Base-by-base conservation (phyloP, 2,888 invertebrate genomes). In the Mechanitis messenoides region DNA sequence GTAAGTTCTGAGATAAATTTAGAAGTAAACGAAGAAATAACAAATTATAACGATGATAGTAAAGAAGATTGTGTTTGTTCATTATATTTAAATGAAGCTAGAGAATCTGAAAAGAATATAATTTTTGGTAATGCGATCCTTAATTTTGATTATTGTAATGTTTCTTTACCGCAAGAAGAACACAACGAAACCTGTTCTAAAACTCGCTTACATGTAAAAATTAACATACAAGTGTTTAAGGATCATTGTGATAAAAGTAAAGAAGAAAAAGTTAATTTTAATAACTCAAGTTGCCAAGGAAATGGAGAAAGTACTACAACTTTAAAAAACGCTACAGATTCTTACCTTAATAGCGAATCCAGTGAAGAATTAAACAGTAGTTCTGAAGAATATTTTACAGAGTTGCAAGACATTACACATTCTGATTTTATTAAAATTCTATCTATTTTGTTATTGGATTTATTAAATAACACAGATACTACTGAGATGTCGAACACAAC, bases 381-480 rank as follows among this genome's bases (percentile, higher is more conserved):
- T 50, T 50, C 50, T 7, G 50, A 31, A 31, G 50, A 50, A 50
- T 7, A 31, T 50, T 50, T 7, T 31, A 31, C 31, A 50, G 31
- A 50, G 7, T 6, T 11, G 50, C 31, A 50, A 50, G 31, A 50
- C 31, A 1, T 50, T 20, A 61, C 63, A 35, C 56, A 59, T n/a
- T 54, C 57, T 53, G 47, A 65, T 55, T 58, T 65, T 47, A 46
- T 57, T 42, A 61, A 61, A 42, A 55, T 56, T 0, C 46, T 62
- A n/a, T 55, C 62, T 12, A 53, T 53, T 56, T 28, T 62, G 9
- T 12, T 60, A 33, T 31, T 55, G 20, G 62, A 65, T 55, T 62
- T 57, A 12, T 53, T 56, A 9, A 46, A 62, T 28, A 55, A 45
- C n/a, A 55, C 5, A 38, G 55, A 60, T 42, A 60, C 55, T 33